These are phyloP conservation scores for Xerus rutilus DNA, from an alignment of 2,797 vertebrate genomes.

Conservation along the genomic window DNA sequence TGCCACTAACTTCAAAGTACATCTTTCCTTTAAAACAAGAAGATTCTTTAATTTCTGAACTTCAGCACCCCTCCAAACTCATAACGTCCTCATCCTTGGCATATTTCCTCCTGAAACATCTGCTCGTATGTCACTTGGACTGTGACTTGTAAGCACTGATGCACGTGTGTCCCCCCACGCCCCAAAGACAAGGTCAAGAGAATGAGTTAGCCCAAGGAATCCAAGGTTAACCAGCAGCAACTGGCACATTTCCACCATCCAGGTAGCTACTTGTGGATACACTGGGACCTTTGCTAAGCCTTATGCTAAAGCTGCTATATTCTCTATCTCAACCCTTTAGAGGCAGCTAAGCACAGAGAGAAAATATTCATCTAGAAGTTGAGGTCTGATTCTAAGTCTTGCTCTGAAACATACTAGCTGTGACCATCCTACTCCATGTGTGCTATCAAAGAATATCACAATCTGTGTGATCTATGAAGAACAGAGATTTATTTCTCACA, in stretches of 20 bases:
- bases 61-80: not conserved
- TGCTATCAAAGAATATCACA: not conserved
- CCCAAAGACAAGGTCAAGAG: not conserved
- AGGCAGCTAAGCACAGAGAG: not conserved
- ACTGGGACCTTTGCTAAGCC: not conserved
- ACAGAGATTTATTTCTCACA: not conserved
- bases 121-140: constrained; percentile 17
- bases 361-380: not conserved
- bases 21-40: constrained; percentile 2
- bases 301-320: not conserved
- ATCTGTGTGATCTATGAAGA: not conserved
- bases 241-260: not conserved
- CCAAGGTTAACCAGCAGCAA: not conserved
- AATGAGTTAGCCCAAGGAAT: not conserved
- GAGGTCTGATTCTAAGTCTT: not conserved
- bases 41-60: constrained; percentile 42
- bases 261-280: not conserved
- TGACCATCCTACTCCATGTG: not conserved
- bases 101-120: constrained; percentile 30
- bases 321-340: not conserved
- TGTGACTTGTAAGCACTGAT: not conserved
- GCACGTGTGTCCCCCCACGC: not conserved
- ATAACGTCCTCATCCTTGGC: constrained; percentile 4
- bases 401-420: not conserved
- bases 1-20: constrained; percentile 2